These are phyloP conservation scores for Drosophila picticornis DNA, from an alignment of 2,888 invertebrate species.

Conservation along the genomic window DNA sequence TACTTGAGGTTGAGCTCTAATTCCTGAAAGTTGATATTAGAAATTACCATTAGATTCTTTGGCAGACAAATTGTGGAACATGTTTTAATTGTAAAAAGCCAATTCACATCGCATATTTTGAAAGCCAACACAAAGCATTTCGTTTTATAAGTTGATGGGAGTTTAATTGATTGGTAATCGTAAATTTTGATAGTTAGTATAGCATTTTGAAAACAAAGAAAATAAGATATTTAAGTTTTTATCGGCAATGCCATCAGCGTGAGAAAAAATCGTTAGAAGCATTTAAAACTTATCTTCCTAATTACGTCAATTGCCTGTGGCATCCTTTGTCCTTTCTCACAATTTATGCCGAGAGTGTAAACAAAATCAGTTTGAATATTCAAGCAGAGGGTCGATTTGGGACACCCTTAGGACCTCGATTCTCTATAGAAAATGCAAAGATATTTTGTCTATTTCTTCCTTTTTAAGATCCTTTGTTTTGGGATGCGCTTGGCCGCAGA, in stretches of 20 bases:
- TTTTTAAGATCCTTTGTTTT: constrained; percentile 53
- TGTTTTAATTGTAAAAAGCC: constrained; percentile 39
- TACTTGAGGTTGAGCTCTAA: constrained; percentile 30
- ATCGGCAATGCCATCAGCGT: constrained; percentile 29
- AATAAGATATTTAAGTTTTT: neutral
- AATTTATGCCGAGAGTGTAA: constrained; percentile 59
- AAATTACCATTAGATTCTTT: constrained; percentile 43
- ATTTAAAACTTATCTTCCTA: constrained; percentile 31
- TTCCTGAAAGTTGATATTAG: neutral
- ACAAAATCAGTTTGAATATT: constrained; percentile 58
- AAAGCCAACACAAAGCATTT: constrained; percentile 22
- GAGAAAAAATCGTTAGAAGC: constrained; percentile 46
- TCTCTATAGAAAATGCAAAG: constrained; percentile 29
- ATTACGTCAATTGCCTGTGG: constrained; percentile 56
- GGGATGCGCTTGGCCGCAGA: constrained; percentile 69
- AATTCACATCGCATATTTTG: neutral
- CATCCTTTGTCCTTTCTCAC: constrained; percentile 32
- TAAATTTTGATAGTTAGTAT: neutral
- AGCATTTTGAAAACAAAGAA: neutral
- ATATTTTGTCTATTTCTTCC: constrained; percentile 58
- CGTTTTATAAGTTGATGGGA: constrained; percentile 32
- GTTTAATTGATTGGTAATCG: constrained; percentile 39
- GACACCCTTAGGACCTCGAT: constrained; percentile 33
- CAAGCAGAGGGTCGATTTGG: constrained; percentile 26
- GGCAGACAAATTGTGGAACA: constrained; percentile 33